Evolutionary conservation across 2,113 vertebrate genomes (phyloP).

Genomic region (Charadrius vociferus): DNA sequence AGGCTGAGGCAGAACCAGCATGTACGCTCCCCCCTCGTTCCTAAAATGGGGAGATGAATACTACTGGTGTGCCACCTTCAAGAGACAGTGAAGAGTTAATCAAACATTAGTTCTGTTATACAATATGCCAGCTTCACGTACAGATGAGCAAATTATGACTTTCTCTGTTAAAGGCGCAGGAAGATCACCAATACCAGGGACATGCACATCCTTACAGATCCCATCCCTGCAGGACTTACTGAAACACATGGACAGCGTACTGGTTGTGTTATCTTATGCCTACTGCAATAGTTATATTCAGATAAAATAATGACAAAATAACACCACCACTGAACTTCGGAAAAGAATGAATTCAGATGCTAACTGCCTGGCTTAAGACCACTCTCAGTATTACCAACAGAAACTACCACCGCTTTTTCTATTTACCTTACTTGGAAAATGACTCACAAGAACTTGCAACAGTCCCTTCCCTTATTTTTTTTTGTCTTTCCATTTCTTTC

Average conservation of each 20-base stretch:
- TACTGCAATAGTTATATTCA: not conserved
- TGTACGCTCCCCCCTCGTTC: not conserved
- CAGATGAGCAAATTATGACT: not conserved
- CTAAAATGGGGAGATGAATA: not conserved
- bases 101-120: not conserved
- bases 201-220: not conserved
- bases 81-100: not conserved
- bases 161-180: not conserved
- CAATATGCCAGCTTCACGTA: not conserved
- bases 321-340: not conserved
- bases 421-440: not conserved
- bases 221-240: not conserved
- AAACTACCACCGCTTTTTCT: not conserved
- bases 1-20: not conserved
- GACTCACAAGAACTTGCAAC: not conserved
- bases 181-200: not conserved
- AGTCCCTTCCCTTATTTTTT: not conserved
- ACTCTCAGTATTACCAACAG: not conserved
- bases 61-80: not conserved
- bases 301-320: not conserved
- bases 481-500: not conserved
- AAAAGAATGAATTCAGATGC: not conserved
- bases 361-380: not conserved
- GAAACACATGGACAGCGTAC: fast-evolving
- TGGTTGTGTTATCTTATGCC: not conserved